Conservation (phyloP, 2,888 invertebrate genomes). For the Zele albiditarsus region DNA sequence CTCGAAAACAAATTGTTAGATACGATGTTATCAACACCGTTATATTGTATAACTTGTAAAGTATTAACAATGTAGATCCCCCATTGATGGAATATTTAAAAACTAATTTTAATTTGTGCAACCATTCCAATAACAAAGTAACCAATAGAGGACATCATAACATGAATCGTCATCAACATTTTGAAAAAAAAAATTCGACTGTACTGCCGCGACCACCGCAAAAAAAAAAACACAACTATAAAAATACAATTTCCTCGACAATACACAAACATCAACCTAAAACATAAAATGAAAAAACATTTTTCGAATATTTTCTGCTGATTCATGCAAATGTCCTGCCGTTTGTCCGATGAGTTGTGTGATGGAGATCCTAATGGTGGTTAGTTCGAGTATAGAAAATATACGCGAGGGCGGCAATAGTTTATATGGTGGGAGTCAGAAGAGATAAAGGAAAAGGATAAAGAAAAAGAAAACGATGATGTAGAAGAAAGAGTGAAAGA, state of each 20-base stretch:
- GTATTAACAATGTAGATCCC: no score
- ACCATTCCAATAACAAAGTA: no score
- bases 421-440: slow-evolving; percentile 36
- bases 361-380: slow-evolving; percentile 49
- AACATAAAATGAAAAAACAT: not conserved
- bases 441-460: slow-evolving; percentile 4
- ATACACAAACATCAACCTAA: not conserved
- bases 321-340: slow-evolving; percentile 19
- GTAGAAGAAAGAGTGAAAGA: slow-evolving; percentile 19
- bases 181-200: no score
- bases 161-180: no score
- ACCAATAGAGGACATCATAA: no score
- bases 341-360: slow-evolving; percentile 49
- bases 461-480: slow-evolving; percentile 16
- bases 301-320: not conserved
- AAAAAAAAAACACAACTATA: not conserved
- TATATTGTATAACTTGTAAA: no score
- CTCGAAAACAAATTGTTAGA: no score
- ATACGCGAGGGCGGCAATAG: slow-evolving; percentile 49
- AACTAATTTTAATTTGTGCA: no score
- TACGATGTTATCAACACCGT: no score
- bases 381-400: slow-evolving; percentile 44
- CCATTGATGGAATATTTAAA: no score
- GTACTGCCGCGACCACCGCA: not conserved
- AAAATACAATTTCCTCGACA: not conserved